Conservation (phyloP, 2,888 invertebrate species). For the Epirrita christyi region DNA sequence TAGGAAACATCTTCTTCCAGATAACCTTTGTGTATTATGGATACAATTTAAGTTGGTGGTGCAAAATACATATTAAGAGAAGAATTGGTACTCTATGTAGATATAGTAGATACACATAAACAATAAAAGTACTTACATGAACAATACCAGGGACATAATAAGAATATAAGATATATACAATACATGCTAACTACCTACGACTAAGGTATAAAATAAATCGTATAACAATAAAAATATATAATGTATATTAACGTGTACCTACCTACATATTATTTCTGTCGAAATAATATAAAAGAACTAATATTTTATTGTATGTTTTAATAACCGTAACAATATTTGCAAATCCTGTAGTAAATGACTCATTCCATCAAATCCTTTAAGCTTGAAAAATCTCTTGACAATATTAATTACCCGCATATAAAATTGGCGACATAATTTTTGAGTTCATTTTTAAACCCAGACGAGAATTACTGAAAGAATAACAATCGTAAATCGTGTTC, state of each 20-base stretch:
- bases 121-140: too few relatives aligned
- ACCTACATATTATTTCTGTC: neutral
- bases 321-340: neutral
- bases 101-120: too few relatives aligned
- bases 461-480: conserved; percentile 48
- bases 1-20: too few relatives aligned
- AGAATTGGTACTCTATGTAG: too few relatives aligned
- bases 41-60: too few relatives aligned
- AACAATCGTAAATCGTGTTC: conserved; percentile 60
- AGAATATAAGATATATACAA: too few relatives aligned
- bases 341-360: conserved; percentile 12
- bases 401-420: conserved; percentile 24
- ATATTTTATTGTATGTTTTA: neutral
- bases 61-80: too few relatives aligned
- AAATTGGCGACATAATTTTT: conserved; percentile 33
- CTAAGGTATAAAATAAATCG: too few relatives aligned
- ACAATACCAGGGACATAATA: too few relatives aligned
- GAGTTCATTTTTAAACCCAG: conserved; percentile 47
- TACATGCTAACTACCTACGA: too few relatives aligned
- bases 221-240: too few relatives aligned
- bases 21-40: too few relatives aligned
- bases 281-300: neutral
- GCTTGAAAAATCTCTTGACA: conserved; percentile 16
- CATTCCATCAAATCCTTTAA: conserved; percentile 25
- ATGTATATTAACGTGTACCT: neutral